Evolutionary conservation across 2,888 invertebrate species (phyloP), one percentile per base, ranked within the genome.

Genomic region (Hemistola chrysoprasaria): DNA sequence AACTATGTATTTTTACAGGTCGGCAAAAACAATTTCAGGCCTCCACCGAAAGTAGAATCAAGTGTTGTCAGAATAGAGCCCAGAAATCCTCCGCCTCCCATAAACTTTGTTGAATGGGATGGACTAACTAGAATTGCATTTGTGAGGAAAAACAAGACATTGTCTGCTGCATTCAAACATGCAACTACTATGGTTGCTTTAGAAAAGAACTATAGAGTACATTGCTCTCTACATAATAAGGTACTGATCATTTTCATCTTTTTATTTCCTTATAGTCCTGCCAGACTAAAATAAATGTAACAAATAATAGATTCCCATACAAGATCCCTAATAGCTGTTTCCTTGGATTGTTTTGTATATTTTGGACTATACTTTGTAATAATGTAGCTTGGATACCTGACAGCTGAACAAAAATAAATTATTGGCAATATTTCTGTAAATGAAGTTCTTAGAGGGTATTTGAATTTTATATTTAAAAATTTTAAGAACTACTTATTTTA

Each of bases 11-110:
- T n/a, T n/a, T 71, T 64, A 54, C 75, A 94, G 93, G 97, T 99
- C 63, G 98, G 98, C 1, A 97, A 96, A 86, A 99, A 99, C 78
- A 99, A 99, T 84, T 99, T 99, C 72, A 92, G 95, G 50, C 99
- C 99, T 8, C 99, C 99, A 25, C 99, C 99, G 3, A 99, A 99
- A 91, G 99, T 99, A 0, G 99, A 99, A 78, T 99, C 99, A 0
- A 96, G 96, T 80, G 99, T 99, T 1, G 98, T 99, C 0, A 91
- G 99, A 65, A 94, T 99, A 71, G 99, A 99, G 73, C 99, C 99
- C 0, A 92, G 95, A 66, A 98, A 98, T 86, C 99, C 99, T 10
- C 97, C 98, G 22, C 99, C 99, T 4, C 95, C 96, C 0, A 95
- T 99, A 6, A 96, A 97, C 75, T 99, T 97, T 80, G 93, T 95